Evolutionary conservation across 2,888 invertebrate species (phyloP).

Genomic region (Ormyrus rosae): DNA sequence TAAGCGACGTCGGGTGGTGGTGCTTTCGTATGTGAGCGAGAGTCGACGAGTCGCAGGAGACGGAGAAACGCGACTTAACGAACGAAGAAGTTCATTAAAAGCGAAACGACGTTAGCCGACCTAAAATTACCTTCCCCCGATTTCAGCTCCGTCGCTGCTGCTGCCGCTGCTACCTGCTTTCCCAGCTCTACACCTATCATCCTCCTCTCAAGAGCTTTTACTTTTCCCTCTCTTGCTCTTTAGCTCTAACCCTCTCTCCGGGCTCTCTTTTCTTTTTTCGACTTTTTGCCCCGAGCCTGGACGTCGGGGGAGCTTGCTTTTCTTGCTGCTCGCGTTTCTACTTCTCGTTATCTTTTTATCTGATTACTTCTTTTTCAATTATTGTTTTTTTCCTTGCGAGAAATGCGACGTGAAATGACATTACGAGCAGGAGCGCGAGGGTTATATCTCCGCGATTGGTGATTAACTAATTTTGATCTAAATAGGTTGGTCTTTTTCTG

Average conservation of each 20-base stretch:
- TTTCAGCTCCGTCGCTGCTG: conserved; percentile 59
- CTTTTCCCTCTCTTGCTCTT: conserved; percentile 28
- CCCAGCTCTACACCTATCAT: conserved; percentile 59
- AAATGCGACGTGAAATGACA: neutral
- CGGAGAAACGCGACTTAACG: conserved; percentile 74
- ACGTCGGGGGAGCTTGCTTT: conserved; percentile 14
- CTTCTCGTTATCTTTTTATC: conserved; percentile 36
- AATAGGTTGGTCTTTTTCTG: too few relatives aligned
- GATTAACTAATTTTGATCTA: too few relatives aligned
- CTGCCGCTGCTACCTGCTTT: conserved; percentile 52
- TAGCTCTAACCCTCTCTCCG: conserved; percentile 16
- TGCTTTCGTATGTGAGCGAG: conserved; percentile 24
- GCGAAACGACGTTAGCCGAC: conserved; percentile 75
- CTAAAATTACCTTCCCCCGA: conserved; percentile 73
- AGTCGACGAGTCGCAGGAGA: conserved; percentile 61
- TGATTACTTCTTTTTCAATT: conserved; percentile 8
- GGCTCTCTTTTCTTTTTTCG: conserved; percentile 12
- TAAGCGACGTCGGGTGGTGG: conserved; percentile 35
- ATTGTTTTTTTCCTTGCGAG: neutral
- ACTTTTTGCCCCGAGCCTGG: neutral
- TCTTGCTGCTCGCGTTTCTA: conserved; percentile 18
- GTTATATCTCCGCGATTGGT: neutral
- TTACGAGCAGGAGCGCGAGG: neutral
- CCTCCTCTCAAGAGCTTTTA: conserved; percentile 42
- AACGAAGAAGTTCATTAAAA: conserved; percentile 75